These are phyloP conservation scores for Megalopta genalis DNA, from an alignment of 1,140 invertebrate genomes.

Conservation along the genomic window DNA sequence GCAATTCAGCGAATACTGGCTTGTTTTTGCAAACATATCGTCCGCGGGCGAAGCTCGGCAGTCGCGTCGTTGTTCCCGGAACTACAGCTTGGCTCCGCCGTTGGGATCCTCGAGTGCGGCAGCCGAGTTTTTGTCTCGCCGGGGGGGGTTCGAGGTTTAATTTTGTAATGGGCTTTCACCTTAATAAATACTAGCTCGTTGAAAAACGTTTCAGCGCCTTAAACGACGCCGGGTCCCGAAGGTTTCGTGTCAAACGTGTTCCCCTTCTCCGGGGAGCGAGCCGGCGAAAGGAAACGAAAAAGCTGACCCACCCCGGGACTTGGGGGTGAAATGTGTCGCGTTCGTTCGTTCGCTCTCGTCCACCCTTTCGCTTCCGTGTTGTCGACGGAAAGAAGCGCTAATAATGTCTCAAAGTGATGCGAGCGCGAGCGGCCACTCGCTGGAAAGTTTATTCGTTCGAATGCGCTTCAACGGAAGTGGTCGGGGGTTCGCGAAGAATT, in stretches of 20 bases:
- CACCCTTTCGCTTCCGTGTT: background rate
- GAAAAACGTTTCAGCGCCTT: background rate
- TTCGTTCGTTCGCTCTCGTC: too few relatives aligned
- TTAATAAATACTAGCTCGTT: slow-evolving; percentile 8
- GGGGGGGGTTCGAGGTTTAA: slow-evolving; percentile 20
- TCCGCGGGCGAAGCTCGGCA: background rate
- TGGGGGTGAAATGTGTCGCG: background rate
- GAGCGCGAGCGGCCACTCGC: too few relatives aligned
- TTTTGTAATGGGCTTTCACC: slow-evolving; percentile 18
- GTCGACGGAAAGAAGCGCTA: background rate
- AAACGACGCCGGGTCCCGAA: background rate
- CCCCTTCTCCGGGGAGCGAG: background rate
- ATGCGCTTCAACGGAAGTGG: background rate
- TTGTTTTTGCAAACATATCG: slow-evolving; percentile 2
- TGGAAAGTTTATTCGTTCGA: background rate
- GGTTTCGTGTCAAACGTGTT: background rate
- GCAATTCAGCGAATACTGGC: background rate
- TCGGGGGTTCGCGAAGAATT: background rate
- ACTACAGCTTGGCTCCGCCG: background rate
- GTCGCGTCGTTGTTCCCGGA: background rate
- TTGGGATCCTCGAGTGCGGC: background rate
- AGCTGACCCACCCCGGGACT: background rate
- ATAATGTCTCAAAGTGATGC: slow-evolving; percentile 1
- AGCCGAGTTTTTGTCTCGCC: background rate
- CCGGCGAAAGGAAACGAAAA: background rate